Base-by-base conservation (phyloP, 1,140 invertebrate genomes). In the Rhopalosiphum padi region DNA sequence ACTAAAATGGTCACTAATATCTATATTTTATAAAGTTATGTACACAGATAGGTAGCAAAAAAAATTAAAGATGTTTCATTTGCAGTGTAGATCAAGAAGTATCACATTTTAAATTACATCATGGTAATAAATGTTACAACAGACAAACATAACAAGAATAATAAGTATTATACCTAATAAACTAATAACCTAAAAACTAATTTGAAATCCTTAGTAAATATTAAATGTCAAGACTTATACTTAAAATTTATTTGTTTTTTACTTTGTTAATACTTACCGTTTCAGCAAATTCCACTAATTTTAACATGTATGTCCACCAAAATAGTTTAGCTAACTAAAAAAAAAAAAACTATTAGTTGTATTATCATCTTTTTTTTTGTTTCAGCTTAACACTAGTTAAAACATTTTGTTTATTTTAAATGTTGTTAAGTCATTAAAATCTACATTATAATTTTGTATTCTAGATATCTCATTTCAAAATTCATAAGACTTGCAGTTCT, bases 231-330 rank as follows among this genome's bases (percentile, higher is more conserved):
- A 68, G 0, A 15, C 11, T n/a, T 68, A 30, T 18, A 60, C 9
- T 30, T 30, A 60, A 30, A 60, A 60, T 60, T 9, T 3, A 8
- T 60, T 30, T 9, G 23, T 60, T 60, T 85, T 37, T 37, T 41
- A 37, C 7, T 83, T 41, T 7, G n/a, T 43, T 18, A 90, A 55
- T 93, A 94, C 94, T 94, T 94, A 94, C 94, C 37, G 94, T 94
- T 94, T 94, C 94, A 35, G 92, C 18, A 23, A 94, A 93, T 90
- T 94, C 94, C 15, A 94, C 93, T 46, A 94, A 85, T 90, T 94
- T 94, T 48, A 94, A 88, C n/a, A 94, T 85, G 55, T 94, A 93
- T 85, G 87, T 37, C 94, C 94, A 94, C 94, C 94, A 94, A 83
- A 94, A 93, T 7, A 94, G 48, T 94, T 94, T 86, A 25, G 94